Evolutionary conservation across 2,888 invertebrate species (phyloP), one percentile per base, ranked within the genome.

Genomic region (Pediacus dermestoides): DNA sequence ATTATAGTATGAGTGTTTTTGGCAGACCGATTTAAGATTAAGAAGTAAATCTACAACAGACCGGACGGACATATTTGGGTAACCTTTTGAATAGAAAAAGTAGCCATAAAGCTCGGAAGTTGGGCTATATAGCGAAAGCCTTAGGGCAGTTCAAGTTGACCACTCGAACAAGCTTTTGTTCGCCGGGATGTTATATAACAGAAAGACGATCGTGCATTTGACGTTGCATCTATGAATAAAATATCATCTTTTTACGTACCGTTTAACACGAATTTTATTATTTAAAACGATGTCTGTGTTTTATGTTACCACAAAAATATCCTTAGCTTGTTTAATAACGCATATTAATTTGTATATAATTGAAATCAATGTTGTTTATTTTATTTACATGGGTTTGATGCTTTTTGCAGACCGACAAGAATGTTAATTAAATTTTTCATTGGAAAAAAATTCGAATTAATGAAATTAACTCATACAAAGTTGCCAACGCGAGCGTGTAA

Each of bases 21-120:
- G 60, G 53, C 60, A 61, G 57, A 49, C 50, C 50, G 57, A 61
- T n/a, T n/a, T n/a, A n/a, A n/a, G n/a, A n/a, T n/a, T 60, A 55
- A 50, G 50, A 53, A 58, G 46, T 53, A 53, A 57, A 59, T 58
- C 53, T 57, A 55, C n/a, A n/a, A 52, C 51, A 47, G 49, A 44
- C 41, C 40, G 39, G 41, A 48, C 44, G 52, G 53, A 61, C 57
- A 56, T 59, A 58, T 58, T 52, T 53, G 54, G 52, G 50, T 52
- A 55, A 50, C 55, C 56, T 60, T 60, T 62, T 55, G 60, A 62
- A 60, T 56, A 55, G 55, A 60, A 56, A 56, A 50, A 58, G 50
- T 50, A 47, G 50, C 52, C 51, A 57, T 57, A 57, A 61, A 58
- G 55, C 46, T 49, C 46, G 47, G 47, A 51, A 53, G 52, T 51